Evolutionary conservation across 2,888 invertebrate species (phyloP).

Genomic region (Rhodophaea formosa): DNA sequence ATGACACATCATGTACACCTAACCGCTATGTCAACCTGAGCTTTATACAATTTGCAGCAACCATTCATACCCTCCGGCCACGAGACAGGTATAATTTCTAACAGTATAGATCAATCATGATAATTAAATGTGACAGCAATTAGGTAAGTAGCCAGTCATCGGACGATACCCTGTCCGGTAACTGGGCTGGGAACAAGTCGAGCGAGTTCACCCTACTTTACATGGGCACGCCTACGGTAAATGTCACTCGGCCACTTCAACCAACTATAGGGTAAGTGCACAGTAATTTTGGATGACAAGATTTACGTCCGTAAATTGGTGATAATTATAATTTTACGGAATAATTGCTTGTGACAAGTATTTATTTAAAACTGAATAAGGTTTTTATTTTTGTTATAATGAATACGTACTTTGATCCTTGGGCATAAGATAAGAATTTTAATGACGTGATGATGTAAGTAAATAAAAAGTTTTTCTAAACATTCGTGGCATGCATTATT

Average conservation of each 20-base stretch:
- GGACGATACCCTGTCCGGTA: constrained; percentile 31
- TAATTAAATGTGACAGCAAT: constrained; percentile 57
- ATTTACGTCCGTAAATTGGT: neutral
- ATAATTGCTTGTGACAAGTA: neutral
- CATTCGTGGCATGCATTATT: too few species aligned
- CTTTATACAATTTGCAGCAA: neutral
- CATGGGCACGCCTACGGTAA: constrained; percentile 60
- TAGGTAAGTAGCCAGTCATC: constrained; percentile 57
- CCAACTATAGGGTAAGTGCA: neutral
- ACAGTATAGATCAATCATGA: constrained; percentile 44
- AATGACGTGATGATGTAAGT: too few species aligned
- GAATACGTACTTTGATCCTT: too few species aligned
- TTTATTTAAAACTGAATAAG: neutral
- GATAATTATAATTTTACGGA: neutral
- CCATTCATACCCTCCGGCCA: neutral
- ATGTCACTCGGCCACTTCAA: constrained; percentile 41
- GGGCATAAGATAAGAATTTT: too few species aligned
- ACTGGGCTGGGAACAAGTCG: constrained; percentile 26
- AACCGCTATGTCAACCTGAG: neutral
- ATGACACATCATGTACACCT: constrained; percentile 4
- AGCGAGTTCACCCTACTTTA: constrained; percentile 41
- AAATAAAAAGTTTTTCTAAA: too few species aligned
- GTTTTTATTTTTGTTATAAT: neutral
- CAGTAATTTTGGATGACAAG: neutral
- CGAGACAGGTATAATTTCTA: constrained; percentile 9